A percentile compares a stretch with the other conserved stretches of the same genome.
phyloP scores from a whole-genome alignment of 2,113 vertebrate genomes.

The Tupaia chinensis region DNA sequence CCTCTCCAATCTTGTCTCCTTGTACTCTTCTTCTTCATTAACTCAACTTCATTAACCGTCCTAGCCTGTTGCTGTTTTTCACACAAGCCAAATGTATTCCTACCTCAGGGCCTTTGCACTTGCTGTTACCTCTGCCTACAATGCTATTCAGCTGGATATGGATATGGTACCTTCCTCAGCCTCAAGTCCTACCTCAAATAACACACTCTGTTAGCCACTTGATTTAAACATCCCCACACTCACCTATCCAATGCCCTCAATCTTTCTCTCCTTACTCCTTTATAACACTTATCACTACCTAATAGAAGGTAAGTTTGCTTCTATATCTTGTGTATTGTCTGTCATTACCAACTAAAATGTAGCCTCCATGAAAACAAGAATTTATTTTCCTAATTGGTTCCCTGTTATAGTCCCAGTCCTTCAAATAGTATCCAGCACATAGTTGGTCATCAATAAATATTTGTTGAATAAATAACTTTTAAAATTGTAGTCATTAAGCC shows the following conservation, averaged over 20 bases:
- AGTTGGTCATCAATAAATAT: neutral
- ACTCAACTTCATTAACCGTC: neutral
- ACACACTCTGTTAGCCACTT: neutral
- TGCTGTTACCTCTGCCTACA: neutral
- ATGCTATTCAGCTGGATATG: neutral
- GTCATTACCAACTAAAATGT: neutral
- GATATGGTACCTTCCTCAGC: neutral
- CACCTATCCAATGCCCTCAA: neutral
- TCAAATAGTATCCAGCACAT: neutral
- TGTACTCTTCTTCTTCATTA: neutral
- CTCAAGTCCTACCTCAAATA: neutral
- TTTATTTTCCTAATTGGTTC: neutral
- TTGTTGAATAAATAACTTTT: neutral
- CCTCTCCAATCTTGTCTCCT: neutral
- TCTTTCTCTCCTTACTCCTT: neutral
- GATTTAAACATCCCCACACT: neutral
- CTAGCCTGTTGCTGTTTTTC: neutral
- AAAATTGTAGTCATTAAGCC: neutral
- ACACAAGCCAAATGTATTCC: neutral
- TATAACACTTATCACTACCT: neutral
- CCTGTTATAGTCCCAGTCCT: neutral
- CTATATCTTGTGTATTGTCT: neutral
- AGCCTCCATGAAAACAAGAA: neutral
- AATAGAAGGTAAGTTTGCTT: neutral
- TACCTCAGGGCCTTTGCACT: neutral